These are phyloP conservation scores for Syrista parreyssii DNA, from an alignment of 2,888 invertebrate genomes.

Conservation along the genomic window DNA sequence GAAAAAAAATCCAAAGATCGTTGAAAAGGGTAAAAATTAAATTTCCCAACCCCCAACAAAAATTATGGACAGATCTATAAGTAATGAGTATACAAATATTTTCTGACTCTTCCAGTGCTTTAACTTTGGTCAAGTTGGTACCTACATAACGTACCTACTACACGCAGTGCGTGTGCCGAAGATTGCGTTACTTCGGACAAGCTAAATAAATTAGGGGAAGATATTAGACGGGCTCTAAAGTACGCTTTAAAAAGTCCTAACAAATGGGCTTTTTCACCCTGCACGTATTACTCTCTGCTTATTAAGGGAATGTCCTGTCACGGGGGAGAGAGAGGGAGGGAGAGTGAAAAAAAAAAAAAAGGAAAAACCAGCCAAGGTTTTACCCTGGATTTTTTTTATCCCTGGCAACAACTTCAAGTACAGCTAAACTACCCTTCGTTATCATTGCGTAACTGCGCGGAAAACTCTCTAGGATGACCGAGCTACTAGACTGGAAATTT, in stretches of 20 bases:
- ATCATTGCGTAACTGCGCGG: neutral
- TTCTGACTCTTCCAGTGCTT: neutral
- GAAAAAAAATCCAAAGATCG: too few relatives aligned
- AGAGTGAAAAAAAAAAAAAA: neutral
- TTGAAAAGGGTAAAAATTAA: neutral
- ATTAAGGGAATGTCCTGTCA: neutral
- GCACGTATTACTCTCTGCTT: slow-evolving; percentile 1
- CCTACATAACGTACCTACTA: slow-evolving; percentile 12
- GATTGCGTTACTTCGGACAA: slow-evolving; percentile 29
- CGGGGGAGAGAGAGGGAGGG: neutral
- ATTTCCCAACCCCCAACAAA: neutral
- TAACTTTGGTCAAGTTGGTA: neutral
- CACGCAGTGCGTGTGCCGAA: slow-evolving; percentile 22
- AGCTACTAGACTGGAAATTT: neutral
- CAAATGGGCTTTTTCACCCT: slow-evolving; percentile 20
- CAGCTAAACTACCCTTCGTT: neutral
- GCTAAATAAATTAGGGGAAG: slow-evolving; percentile 37
- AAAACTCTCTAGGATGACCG: neutral
- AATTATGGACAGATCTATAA: neutral
- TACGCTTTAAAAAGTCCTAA: slow-evolving; percentile 21
- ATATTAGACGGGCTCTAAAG: slow-evolving; percentile 26
- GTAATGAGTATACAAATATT: neutral
- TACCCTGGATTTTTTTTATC: neutral
- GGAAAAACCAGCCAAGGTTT: neutral
- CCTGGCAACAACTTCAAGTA: neutral